Conservation (phyloP, 2,113 vertebrate species). For the Pygathrix nemaeus region DNA sequence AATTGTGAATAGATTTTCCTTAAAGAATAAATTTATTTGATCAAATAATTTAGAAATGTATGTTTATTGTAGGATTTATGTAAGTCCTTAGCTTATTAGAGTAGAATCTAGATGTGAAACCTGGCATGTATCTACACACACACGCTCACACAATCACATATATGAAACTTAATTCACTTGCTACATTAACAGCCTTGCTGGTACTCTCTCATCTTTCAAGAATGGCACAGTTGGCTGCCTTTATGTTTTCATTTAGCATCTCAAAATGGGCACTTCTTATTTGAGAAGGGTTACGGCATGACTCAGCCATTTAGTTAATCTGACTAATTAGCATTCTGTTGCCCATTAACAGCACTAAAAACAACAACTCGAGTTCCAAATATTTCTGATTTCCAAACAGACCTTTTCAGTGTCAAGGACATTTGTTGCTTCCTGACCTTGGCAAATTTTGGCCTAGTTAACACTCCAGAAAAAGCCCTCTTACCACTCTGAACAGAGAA, state of each 20-base stretch:
- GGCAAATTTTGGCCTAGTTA: constrained; percentile 60
- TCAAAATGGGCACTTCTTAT: constrained; percentile 86
- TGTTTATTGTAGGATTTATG: background rate
- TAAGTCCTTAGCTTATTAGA: background rate
- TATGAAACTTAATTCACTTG: constrained; percentile 77
- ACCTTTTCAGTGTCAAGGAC: constrained; percentile 73
- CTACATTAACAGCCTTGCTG: constrained; percentile 81
- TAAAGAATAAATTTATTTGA: background rate
- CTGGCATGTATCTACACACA: background rate
- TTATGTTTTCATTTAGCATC: constrained; percentile 86
- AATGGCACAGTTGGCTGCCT: constrained; percentile 83
- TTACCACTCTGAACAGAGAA: constrained; percentile 51
- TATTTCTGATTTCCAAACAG: constrained; percentile 75
- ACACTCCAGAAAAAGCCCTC: constrained; percentile 52
- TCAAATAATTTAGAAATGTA: background rate
- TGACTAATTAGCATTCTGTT: constrained; percentile 88
- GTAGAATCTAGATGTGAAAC: background rate
- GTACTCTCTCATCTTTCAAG: constrained; percentile 83
- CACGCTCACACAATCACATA: background rate
- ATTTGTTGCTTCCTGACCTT: constrained; percentile 60
- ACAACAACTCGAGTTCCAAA: constrained; percentile 81
- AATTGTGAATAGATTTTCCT: background rate
- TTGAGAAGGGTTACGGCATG: constrained; percentile 84
- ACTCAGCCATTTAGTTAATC: constrained; percentile 88
- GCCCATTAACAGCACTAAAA: constrained; percentile 84